A percentile compares a stretch with the other conserved stretches of the same genome.
These are phyloP conservation scores for Macrosteles quadrilineatus DNA, from an alignment of 1,140 invertebrate species.

Conservation along the genomic window DNA sequence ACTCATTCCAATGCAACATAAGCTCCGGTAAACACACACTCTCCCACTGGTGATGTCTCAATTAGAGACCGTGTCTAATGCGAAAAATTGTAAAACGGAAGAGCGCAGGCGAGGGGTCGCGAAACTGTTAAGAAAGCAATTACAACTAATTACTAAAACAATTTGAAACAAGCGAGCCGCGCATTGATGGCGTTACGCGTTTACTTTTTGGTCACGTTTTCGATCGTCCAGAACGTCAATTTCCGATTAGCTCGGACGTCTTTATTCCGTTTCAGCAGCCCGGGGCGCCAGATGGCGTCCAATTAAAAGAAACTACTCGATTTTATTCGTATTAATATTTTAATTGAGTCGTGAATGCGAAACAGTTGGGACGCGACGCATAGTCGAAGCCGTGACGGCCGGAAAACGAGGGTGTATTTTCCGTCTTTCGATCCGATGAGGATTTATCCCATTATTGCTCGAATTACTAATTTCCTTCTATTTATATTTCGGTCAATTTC, in stretches of 20 bases:
- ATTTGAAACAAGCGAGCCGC: too few relatives aligned
- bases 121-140: too few relatives aligned
- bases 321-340: constrained; percentile 22
- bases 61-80: too few relatives aligned
- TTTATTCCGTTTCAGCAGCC: constrained; percentile 19
- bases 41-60: too few relatives aligned
- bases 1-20: too few relatives aligned
- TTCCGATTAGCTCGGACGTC: constrained; percentile 17
- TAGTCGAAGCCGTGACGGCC: neutral
- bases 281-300: neutral
- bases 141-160: too few relatives aligned
- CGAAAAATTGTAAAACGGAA: too few relatives aligned
- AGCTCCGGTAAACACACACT: too few relatives aligned
- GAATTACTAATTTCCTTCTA: constrained; percentile 32
- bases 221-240: constrained; percentile 10
- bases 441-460: constrained; percentile 31
- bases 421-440: constrained; percentile 27
- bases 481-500: constrained; percentile 33
- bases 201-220: constrained; percentile 16
- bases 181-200: constrained; percentile 4
- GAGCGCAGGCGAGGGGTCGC: too few relatives aligned
- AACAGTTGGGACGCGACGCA: neutral
- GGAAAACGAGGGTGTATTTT: constrained; percentile 16
- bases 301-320: constrained; percentile 12
- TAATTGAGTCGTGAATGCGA: constrained; percentile 11